These are phyloP conservation scores for Aselliscus stoliczkanus DNA, from an alignment of 2,797 vertebrate genomes.

Conservation along the genomic window DNA sequence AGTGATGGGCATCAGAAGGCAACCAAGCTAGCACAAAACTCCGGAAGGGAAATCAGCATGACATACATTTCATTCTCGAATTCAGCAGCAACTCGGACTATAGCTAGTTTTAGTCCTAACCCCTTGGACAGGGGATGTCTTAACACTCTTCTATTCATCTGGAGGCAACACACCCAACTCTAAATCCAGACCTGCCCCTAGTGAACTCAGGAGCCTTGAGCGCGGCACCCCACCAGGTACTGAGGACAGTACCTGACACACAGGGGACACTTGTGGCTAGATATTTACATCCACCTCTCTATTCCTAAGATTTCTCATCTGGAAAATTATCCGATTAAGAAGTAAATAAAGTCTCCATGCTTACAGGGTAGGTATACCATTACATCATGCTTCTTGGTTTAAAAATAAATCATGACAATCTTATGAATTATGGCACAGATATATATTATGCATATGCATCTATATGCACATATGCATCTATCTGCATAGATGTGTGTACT, in stretches of 20 bases:
- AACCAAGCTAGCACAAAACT: neutral
- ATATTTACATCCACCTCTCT: neutral
- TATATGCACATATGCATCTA: neutral
- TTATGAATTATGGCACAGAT: neutral
- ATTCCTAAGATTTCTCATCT: neutral
- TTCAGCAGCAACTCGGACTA: neutral
- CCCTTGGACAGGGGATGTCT: neutral
- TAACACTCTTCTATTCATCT: neutral
- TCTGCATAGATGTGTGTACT: neutral
- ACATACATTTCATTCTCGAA: neutral
- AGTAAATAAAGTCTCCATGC: neutral
- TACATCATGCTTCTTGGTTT: neutral
- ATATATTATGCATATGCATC: neutral
- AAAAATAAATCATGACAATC: neutral
- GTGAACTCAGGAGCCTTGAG: neutral
- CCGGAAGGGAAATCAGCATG: neutral
- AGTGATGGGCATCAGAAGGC: neutral
- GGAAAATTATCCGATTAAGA: constrained; percentile 6
- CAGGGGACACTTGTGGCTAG: neutral
- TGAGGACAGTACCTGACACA: neutral
- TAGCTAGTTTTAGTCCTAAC: neutral
- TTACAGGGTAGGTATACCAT: neutral
- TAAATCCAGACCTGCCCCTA: neutral
- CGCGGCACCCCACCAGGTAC: neutral
- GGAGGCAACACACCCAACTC: neutral